Base-by-base conservation (phyloP, 2,797 vertebrate genomes). In the Mallotus villosus region DNA sequence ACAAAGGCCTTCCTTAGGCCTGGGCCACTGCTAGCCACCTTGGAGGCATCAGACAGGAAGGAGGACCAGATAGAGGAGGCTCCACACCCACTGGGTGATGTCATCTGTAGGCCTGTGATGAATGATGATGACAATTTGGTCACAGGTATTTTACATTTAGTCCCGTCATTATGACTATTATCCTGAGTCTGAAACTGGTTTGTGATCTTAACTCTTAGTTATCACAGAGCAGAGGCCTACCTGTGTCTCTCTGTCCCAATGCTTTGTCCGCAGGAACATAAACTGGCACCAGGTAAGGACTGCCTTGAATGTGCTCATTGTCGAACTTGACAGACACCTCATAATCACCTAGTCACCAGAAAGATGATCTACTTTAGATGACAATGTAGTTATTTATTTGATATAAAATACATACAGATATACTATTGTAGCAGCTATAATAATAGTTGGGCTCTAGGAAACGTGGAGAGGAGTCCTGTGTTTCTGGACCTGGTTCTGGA, bases 261-360 rank as follows among this genome's bases (percentile, higher is more conserved):
- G 29, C 27, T 1, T 91, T 91, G 17, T 90, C 89, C 6, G 90
- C 88, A 5, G 91, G 82, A 67, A 88, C 89, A 27, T 89, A 87
- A 76, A 91, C 90, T 0, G 90, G 90, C 32, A 93, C 90, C 73
- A 92, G 78, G 17, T 89, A 91, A 5, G 92, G 92, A 61, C 92
- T 92, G 83, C 93, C 92, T 0, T 91, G 90, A 65, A 93, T 89
- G 81, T 93, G 92, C 9, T 93, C 90, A 14, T 92, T 90, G 2
- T 93, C 92, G 85, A 92, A 93, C 83, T 92, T 91, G 76, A 93
- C 87, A 0, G 92, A 92, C 55, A 93, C 90, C 62, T 92, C 90
- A 37, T 92, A 93, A 79, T 93, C 91, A 32, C 92, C 92, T 93
- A 83, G 34, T 7, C 34, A 37, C 34, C 34, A 63, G 24, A 46